These are phyloP conservation scores for Scaptomyza polygonia DNA, from an alignment of 2,888 invertebrate species.

Conservation along the genomic window DNA sequence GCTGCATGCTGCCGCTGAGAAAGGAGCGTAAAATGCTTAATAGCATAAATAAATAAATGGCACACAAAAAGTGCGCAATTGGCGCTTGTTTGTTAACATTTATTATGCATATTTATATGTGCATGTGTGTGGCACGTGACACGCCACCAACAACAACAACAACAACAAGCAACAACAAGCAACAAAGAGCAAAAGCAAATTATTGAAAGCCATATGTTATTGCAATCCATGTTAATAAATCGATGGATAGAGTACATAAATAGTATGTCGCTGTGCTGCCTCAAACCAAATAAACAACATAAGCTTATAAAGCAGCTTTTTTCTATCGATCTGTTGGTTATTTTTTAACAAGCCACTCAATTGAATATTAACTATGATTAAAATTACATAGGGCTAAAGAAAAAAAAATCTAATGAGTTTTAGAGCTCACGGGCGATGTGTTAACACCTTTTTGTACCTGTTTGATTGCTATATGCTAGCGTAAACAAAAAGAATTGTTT, in stretches of 20 bases:
- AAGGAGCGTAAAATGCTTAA: slow-evolving; percentile 59
- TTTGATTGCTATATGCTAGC: no score
- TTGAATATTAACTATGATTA: no score
- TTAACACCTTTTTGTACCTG: no score
- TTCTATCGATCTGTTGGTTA: no score
- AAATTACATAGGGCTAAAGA: no score
- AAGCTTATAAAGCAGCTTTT: slow-evolving; percentile 1
- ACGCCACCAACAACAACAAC: no score
- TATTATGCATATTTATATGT: slow-evolving; percentile 37
- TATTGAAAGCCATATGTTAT: slow-evolving; percentile 22
- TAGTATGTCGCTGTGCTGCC: background rate
- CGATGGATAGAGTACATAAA: slow-evolving; percentile 1
- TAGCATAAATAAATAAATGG: slow-evolving; percentile 67
- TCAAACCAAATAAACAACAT: background rate
- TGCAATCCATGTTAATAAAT: slow-evolving; percentile 11
- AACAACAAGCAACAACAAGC: no score
- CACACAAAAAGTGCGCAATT: slow-evolving; percentile 65
- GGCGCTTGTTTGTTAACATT: slow-evolving; percentile 63
- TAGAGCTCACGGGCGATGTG: no score
- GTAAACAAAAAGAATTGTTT: no score
- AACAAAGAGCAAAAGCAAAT: slow-evolving; percentile 5
- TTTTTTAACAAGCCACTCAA: no score
- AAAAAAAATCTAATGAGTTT: no score
- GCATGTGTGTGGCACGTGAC: background rate
- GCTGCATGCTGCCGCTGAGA: slow-evolving; percentile 10